Evolutionary conservation across 2,888 invertebrate genomes (phyloP).

Genomic region (Copidosoma aretas): DNA sequence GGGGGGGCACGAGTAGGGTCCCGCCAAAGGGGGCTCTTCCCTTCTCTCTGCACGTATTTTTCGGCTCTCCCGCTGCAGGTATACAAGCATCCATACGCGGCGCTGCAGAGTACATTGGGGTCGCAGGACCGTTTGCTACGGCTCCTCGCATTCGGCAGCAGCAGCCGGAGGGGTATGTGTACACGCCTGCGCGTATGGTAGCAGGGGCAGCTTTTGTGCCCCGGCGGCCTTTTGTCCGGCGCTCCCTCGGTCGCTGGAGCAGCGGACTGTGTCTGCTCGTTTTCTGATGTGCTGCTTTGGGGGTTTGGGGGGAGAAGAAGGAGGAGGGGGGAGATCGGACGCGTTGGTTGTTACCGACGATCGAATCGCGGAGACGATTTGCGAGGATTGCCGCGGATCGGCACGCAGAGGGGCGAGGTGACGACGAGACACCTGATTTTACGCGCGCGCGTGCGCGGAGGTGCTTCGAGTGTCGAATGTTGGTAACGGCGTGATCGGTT

Average conservation of each 20-base stretch:
- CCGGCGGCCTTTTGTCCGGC: neutral
- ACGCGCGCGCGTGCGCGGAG: no score
- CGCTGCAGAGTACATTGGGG: neutral
- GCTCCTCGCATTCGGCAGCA: no score
- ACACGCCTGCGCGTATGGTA: no score
- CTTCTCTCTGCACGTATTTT: slow-evolving; percentile 7
- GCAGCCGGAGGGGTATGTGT: neutral
- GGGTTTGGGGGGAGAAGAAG: neutral
- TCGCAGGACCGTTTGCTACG: neutral
- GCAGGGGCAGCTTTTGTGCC: neutral
- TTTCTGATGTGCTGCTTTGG: neutral
- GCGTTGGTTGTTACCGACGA: no score
- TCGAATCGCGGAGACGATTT: no score
- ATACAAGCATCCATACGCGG: no score
- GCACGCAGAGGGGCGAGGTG: no score
- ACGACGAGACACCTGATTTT: no score
- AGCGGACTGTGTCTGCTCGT: neutral
- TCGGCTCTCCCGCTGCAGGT: neutral
- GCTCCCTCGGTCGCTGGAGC: no score
- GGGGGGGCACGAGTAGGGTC: neutral
- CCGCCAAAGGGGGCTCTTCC: neutral
- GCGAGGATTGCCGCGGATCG: no score
- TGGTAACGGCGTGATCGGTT: no score
- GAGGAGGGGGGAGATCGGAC: neutral
- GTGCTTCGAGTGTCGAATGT: no score